These are phyloP conservation scores for Pterocles burchelli DNA, from an alignment of 2,113 vertebrate genomes.

Conservation along the genomic window DNA sequence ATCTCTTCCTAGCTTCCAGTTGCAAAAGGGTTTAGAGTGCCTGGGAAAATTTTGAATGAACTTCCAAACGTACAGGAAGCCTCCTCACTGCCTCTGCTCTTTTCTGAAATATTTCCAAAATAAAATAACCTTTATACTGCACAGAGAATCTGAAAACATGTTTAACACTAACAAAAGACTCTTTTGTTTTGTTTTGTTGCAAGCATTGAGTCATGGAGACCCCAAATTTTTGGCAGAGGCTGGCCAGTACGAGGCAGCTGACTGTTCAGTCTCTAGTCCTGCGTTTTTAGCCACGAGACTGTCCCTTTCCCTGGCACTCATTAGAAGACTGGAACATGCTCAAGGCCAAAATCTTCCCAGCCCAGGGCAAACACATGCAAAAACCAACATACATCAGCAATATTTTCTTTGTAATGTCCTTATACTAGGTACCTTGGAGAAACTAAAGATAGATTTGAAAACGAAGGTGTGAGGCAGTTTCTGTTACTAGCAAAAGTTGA, in stretches of 20 bases:
- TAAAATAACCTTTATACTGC: neutral
- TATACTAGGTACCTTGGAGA: neutral
- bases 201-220: neutral
- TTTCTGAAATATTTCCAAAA: neutral
- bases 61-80: neutral
- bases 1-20: neutral
- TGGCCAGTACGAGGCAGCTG: neutral
- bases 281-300: neutral
- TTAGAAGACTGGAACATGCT: neutral
- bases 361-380: neutral
- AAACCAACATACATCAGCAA: neutral
- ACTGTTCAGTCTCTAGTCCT: neutral
- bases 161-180: neutral
- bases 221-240: neutral
- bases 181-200: neutral
- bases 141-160: neutral
- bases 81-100: neutral
- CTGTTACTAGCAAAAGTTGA: neutral
- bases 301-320: neutral
- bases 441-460: neutral
- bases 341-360: neutral
- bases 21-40: neutral
- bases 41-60: neutral
- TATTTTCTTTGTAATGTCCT: neutral
- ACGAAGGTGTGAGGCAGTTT: neutral